Evolutionary conservation across 2,797 vertebrate genomes (phyloP), one percentile per base, ranked within the genome.

Genomic region (Meda fulgida): DNA sequence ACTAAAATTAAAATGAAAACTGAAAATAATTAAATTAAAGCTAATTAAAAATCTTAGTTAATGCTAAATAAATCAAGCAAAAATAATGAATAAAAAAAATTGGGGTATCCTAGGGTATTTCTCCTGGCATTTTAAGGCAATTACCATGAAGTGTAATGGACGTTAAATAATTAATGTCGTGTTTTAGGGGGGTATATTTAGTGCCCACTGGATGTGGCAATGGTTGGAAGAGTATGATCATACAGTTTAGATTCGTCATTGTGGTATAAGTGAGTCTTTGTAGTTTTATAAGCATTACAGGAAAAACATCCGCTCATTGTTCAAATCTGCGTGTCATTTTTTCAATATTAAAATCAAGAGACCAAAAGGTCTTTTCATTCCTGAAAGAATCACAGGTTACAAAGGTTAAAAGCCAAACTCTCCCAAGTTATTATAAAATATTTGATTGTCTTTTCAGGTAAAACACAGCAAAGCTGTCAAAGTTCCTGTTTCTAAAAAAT

Each of bases 131-230:
- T 72, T 82, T 60, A 46, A 34, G 19, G 55, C 55, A 31, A 29
- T 55, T 55, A 38, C 13, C 7, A 66, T 67, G n/a, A 70, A 72
- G 38, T 65, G 48, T 51, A 76, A 77, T 84, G 38, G 53, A 9
- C 19, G 0, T 67, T 75, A 67, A 84, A 84, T 84, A 16, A 66
- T 84, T 66, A 48, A 67, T 84, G 60, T 23, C 0, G 3, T 51
- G 26, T n/a, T 63, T 76, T 53, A n/a, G 19, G 21, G 11, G 21
- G 23, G 8, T 81, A 11, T 65, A 55, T 80, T 70, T 81, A 26
- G 7, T 13, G 7, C 7, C 13, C 13, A 77, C 4, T 38, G 75
- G 73, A 7, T 58, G 11, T 26, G 31, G 21, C 13, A 43, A 11
- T 26, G 55, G 77, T 23, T 46, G 34, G 23, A 77, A 77, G 75